Conservation (phyloP, 2,113 vertebrate genomes). For the Apaloderma vittatum region DNA sequence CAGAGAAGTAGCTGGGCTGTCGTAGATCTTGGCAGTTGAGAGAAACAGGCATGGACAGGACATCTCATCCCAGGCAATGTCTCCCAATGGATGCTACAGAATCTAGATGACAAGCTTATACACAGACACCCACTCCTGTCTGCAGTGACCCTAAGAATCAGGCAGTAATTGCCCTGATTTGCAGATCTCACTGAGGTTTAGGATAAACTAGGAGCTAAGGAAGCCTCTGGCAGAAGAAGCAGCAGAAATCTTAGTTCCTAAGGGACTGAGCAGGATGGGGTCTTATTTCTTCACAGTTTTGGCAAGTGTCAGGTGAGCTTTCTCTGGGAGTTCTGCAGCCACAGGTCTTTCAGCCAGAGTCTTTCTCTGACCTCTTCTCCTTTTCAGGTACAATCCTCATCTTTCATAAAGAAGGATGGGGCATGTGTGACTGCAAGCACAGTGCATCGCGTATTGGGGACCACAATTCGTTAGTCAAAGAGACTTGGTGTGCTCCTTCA, state of each 20-base stretch:
- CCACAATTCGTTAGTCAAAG: neutral
- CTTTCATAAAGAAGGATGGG: neutral
- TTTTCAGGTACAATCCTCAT: neutral
- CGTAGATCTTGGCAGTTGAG: neutral
- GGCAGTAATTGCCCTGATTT: neutral
- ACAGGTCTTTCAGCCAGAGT: neutral
- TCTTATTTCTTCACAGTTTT: neutral
- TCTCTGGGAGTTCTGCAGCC: neutral
- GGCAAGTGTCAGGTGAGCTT: neutral
- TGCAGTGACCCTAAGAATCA: neutral
- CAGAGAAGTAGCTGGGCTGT: neutral
- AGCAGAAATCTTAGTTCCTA: neutral
- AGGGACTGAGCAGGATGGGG: neutral
- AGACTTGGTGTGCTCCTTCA: neutral
- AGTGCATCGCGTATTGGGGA: neutral
- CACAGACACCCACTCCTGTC: neutral
- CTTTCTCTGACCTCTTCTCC: neutral
- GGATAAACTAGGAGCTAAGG: neutral
- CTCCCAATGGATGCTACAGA: neutral
- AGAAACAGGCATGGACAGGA: neutral
- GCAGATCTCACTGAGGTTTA: neutral
- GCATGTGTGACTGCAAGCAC: neutral
- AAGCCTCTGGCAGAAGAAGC: neutral
- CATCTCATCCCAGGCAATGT: neutral
- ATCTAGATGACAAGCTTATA: rapidly evolving